Evolutionary conservation across 2,113 vertebrate genomes (phyloP).

Genomic region (Corvus cornix): DNA sequence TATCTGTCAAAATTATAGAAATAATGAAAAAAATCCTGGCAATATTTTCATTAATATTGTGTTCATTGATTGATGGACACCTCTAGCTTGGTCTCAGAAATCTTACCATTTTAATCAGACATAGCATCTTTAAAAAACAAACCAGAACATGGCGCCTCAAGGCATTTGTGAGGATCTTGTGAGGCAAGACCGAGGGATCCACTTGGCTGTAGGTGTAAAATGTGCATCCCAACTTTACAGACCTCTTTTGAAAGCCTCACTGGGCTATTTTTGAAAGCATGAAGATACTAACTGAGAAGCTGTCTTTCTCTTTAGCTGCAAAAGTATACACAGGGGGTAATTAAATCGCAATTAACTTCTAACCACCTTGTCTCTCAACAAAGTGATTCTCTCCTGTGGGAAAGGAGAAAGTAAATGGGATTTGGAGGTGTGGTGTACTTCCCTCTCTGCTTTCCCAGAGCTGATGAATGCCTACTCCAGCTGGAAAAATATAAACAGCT

Average conservation of each 20-base stretch:
- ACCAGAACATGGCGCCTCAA: neutral
- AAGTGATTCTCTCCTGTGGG: conserved; percentile 18
- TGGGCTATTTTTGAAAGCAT: neutral
- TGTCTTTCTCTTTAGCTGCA: neutral
- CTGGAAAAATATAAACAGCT: conserved; percentile 59
- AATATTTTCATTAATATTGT: neutral
- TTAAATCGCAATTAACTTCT: conserved; percentile 58
- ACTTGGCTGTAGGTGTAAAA: neutral
- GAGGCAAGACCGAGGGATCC: neutral
- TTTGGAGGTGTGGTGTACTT: neutral
- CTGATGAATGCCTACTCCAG: neutral
- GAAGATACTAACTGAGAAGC: neutral
- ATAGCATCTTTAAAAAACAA: neutral
- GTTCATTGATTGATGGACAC: neutral
- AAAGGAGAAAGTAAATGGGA: conserved; percentile 42
- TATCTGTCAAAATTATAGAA: neutral
- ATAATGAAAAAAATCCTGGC: neutral
- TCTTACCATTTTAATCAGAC: neutral
- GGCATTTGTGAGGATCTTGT: neutral
- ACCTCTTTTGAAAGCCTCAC: neutral
- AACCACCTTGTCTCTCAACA: conserved; percentile 46
- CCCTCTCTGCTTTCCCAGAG: neutral
- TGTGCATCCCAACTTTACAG: neutral
- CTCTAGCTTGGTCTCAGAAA: neutral
- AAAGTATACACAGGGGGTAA: neutral